Conservation (phyloP, 2,888 invertebrate species). For the Cheilosia impressa region DNA sequence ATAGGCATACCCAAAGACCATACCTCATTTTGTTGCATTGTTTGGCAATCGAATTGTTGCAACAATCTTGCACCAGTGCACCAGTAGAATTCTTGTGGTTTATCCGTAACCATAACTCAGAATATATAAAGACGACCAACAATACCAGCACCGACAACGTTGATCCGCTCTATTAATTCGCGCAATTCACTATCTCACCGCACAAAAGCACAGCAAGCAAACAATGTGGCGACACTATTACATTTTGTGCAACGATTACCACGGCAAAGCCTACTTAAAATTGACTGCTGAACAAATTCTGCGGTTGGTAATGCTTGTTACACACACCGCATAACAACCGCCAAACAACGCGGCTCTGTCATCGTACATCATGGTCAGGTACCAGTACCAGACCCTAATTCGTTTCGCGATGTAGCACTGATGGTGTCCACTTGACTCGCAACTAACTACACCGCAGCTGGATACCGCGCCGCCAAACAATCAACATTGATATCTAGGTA, state of each 20-base stretch:
- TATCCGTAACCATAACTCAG: conserved; percentile 5
- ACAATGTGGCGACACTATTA: conserved; percentile 61
- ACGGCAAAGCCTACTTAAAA: conserved; percentile 56
- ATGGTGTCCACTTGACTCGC: conserved; percentile 62
- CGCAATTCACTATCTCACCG: conserved; percentile 55
- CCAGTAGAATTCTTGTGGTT: conserved; percentile 49
- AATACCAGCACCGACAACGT: conserved; percentile 16
- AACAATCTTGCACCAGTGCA: conserved; percentile 19
- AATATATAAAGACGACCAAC: conserved; percentile 20
- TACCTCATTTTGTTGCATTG: neutral
- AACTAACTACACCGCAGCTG: conserved; percentile 61
- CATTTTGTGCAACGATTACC: conserved; percentile 64
- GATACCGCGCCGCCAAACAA: conserved; percentile 47
- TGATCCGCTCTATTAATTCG: conserved; percentile 73
- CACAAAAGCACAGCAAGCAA: conserved; percentile 32
- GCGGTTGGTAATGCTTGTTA: conserved; percentile 71
- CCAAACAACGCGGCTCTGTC: conserved; percentile 48
- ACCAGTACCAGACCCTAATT: conserved; percentile 37
- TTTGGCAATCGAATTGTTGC: conserved; percentile 16
- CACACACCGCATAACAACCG: conserved; percentile 61
- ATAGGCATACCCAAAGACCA: neutral
- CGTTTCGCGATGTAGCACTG: conserved; percentile 54
- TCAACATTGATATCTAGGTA: conserved; percentile 72
- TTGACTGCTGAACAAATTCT: conserved; percentile 70
- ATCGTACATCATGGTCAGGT: conserved; percentile 58